Base-by-base conservation (phyloP, 2,113 vertebrate genomes). In the Sitta europaea region DNA sequence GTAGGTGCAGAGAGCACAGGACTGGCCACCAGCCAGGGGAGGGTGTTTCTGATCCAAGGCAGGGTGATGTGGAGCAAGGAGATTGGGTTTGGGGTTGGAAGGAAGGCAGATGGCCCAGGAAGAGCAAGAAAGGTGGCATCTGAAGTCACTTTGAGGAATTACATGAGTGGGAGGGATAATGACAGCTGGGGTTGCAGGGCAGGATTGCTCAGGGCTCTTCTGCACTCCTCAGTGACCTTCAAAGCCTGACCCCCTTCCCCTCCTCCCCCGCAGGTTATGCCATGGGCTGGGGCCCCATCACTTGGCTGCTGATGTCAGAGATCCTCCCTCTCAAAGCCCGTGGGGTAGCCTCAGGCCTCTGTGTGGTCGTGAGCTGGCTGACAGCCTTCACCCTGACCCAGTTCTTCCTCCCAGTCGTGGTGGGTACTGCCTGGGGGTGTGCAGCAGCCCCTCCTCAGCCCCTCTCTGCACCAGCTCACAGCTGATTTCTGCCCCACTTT, bases 271-370 rank as follows among this genome's bases (percentile, higher is more conserved):
- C 96, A 99, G 99, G 99, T 45, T 99, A 99, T 0, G 99, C 99
- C 91, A 98, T 99, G 98, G 99, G 99, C 95, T 99, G 99, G 99
- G 99, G 99, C 10, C 99, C 99, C 62, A 99, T 99, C 97, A 99
- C 99, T 6, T 99, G 99, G 99, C 95, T 99, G 84, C 98, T 99
- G 94, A 99, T 99, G 99, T 99, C 99, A 0, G 99, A 99, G 97
- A 98, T 99, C 71, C 96, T 99, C 90, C 99, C 99, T 1, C 97
- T 99, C 91, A 98, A 97, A 25, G 98, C 99, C 11, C 97, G 99
- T 0, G 99, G 99, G 2, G 94, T 98, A 66, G 99, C 98, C 19
- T 99, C 99, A 0, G 99, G 99, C 2, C 96, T 99, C 57, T 99
- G 99, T 2, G 99, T 99, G 3, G 94, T 98, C 0, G 97, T 99